Base-by-base conservation (phyloP, 2,888 invertebrate genomes). In the Melieria crassipennis region DNA sequence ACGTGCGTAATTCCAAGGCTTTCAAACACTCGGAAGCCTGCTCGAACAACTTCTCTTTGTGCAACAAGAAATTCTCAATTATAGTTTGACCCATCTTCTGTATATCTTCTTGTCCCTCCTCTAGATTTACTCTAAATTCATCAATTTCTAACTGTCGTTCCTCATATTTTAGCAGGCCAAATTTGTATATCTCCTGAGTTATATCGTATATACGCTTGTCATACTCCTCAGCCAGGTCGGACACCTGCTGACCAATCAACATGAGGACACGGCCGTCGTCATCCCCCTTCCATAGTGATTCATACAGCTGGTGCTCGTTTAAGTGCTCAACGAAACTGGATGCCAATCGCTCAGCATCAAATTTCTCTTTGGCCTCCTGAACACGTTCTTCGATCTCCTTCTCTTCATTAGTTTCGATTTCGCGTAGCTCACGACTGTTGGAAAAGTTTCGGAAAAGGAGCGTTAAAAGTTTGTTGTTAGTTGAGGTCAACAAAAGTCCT, bases 291-390 rank as follows among this genome's bases (percentile, higher is more conserved):
- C 92, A 94, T 88, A 95, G 89, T 43, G 90, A 88, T 61, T 91
- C 89, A 76, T 93, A 90, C 7, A 95, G 85, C 78, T 92, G 90
- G 65, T 91, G 90, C 0, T 90, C 91, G 77, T 92, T 91, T 30
- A 95, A 87, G 79, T 92, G 91, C 82, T 94, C 94, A 0, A 95
- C 92, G 80, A 93, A 95, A 47, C 94, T 92, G 69, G 89, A 87
- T 0, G 91, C 90, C 75, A 92, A 89, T 73, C 91, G 88, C 72
- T 89, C 88, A 2, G 91, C 90, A 79, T 89, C 90, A 0, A 88
- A 88, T 48, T 87, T 85, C 75, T 89, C 89, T 78, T 87, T 88
- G 0, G 88, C 88, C 61, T 87, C 73, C 70, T 88, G 85, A 52
- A 88, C 88, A 11, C 89, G 86, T 76, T 89, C 89, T 16, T 88